Evolutionary conservation across 2,797 vertebrate species (phyloP), one percentile per base, ranked within the genome.

Genomic region (Todus mexicanus): DNA sequence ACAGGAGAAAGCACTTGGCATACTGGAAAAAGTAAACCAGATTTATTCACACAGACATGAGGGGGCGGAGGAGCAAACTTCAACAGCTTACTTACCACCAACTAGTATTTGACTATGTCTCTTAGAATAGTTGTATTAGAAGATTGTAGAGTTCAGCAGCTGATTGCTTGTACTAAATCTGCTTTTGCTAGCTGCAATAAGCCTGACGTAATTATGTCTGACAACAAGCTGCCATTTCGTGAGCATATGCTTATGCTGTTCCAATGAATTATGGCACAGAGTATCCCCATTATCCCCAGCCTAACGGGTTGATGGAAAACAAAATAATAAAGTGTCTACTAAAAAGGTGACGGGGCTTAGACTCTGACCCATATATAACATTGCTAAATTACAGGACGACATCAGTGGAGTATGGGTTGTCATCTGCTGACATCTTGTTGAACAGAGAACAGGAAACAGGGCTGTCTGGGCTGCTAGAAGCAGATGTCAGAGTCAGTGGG

Each of bases 271-370:
- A 84, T 84, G 77, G 70, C 80, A 73, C 51, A 66, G 17, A 33
- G 33, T 26, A 53, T 73, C 37, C 35, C 66, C 42, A 35, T 81
- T 84, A 75, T 59, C 14, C 59, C 43, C 37, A 60, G 74, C 70
- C 74, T 89, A 70, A 92, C 59, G n/a, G 15, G 10, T 13, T 89
- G 77, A 84, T 73, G 71, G 81, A 94, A 93, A 93, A 79, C 43
- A 89, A 90, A 90, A 90, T 90, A 94, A 93, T 90, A 90, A 92
- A 92, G 43, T 82, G 22, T 56, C 71, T 84, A 8, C 37, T 82
- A 35, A 92, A 92, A 84, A 43, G 50, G 40, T 12, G 9, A 37
- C 38, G 51, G 45, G 15, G 63, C 65, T 88, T 77, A 94, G 80
- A 43, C 40, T 84, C 83, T 66, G 61, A 59, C 56, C 68, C 37